Percentiles rank a stretch among this genome's conserved stretches.
phyloP scores from a whole-genome alignment of 2,888 invertebrate genomes.

The Artemia sinica region DNA sequence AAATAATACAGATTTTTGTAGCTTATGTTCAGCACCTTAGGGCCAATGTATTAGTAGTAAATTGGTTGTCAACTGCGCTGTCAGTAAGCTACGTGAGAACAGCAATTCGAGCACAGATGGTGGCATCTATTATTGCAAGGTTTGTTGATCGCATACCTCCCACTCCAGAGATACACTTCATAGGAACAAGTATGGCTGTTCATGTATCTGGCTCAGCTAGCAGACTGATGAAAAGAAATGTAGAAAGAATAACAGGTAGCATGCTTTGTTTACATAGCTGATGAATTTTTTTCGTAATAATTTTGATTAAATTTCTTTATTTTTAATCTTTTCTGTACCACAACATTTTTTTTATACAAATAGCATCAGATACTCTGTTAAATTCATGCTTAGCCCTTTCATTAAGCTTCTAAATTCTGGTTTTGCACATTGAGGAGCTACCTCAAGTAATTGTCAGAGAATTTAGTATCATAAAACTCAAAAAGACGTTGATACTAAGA shows the following conservation, averaged over 20 bases:
- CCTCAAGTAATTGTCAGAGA: too few relatives aligned
- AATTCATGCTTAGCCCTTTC: too few relatives aligned
- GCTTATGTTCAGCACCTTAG: not conserved
- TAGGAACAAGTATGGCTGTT: slow-evolving; percentile 1
- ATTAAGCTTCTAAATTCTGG: too few relatives aligned
- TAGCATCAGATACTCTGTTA: too few relatives aligned
- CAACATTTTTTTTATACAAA: too few relatives aligned
- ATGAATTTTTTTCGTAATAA: too few relatives aligned
- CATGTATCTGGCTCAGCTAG: not conserved
- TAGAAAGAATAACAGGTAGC: not conserved
- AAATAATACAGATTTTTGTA: not conserved
- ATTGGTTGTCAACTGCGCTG: not conserved
- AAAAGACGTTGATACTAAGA: too few relatives aligned
- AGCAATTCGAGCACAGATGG: not conserved
- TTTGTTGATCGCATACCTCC: not conserved
- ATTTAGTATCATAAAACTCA: too few relatives aligned
- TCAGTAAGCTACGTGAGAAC: not conserved
- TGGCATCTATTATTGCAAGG: not conserved
- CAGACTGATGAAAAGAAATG: not conserved
- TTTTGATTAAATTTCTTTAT: too few relatives aligned
- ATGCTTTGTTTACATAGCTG: too few relatives aligned
- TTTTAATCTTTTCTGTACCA: too few relatives aligned
- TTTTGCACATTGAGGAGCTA: too few relatives aligned
- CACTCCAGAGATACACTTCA: slow-evolving; percentile 1
- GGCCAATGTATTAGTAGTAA: not conserved